phyloP scores from a whole-genome alignment of 2,113 vertebrate genomes.

The Nestor notabilis region DNA sequence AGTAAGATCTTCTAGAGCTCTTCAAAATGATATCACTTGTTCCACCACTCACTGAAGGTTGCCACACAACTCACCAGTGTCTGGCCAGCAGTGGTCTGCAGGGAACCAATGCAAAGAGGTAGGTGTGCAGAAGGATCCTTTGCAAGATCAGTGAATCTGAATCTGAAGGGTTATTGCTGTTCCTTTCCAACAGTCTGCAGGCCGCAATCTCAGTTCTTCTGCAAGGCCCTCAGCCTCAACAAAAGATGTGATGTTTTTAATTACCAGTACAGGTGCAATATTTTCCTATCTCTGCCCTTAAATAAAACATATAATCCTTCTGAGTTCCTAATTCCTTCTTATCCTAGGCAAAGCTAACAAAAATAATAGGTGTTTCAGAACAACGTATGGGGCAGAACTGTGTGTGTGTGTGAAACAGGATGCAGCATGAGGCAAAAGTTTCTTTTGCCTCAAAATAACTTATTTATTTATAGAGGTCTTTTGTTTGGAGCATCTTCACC shows the following conservation, averaged over 20 bases:
- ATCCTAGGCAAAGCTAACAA: background rate
- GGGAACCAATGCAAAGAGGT: background rate
- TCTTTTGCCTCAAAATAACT: background rate
- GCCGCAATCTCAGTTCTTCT: background rate
- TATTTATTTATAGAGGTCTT: background rate
- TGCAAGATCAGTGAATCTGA: background rate
- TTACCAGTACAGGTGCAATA: background rate
- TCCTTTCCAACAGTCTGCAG: background rate
- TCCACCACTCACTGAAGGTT: background rate
- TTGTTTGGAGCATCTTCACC: background rate
- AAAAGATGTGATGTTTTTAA: background rate
- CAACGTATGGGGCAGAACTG: background rate
- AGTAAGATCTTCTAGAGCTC: background rate
- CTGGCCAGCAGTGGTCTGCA: background rate
- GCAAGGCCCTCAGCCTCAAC: background rate
- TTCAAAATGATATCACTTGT: background rate
- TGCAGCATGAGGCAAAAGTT: background rate
- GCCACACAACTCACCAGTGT: background rate
- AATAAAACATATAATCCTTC: background rate
- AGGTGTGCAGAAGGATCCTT: background rate
- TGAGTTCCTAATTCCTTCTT: background rate
- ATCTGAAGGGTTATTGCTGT: background rate
- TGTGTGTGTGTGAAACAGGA: background rate
- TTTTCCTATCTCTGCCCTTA: background rate
- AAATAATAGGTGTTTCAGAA: background rate